Evolutionary conservation across 2,888 invertebrate genomes (phyloP), one percentile per base, ranked within the genome.

Genomic region (Xestoiulus laeticollis): DNA sequence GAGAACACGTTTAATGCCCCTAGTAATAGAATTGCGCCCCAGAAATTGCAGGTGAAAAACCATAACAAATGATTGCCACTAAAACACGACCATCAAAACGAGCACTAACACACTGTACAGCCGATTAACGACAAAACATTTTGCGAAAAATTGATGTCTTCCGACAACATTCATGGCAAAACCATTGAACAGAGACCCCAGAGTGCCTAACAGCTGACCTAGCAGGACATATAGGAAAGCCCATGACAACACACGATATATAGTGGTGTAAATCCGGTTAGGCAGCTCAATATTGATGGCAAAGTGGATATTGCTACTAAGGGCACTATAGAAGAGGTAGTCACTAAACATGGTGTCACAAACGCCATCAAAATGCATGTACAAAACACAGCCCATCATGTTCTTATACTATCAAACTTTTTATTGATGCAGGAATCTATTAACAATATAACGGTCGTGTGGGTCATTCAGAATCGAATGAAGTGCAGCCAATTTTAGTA

Each of bases 31-130:
- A 68, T 68, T 26, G 68, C 68, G 68, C 68, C 68, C 68, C 68
- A 26, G 68, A 68, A 68, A 68, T 68, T 68, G 68, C 68, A 68
- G 68, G 68, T 68, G 68, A 68, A 68, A 68, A 68, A 68, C 68
- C 68, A 68, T 68, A 68, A 68, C 68, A 68, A 68, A 68, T 68
- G 68, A 68, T 68, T 68, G 68, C 26, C 68, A 26, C 68, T 26
- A 22, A 68, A 68, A 68, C 68, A 26, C 26, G 68, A 10, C 68
- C 68, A 68, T 68, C 68, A 68, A 68, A 68, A 68, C 68, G 68
- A 68, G 68, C 68, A n/a, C 26, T 68, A 68, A 68, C 26, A 68
- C 68, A 22, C 68, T 22, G 68, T 68, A 68, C 22, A 68, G 68
- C 68, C 68, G 68, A 68, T 68, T 68, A 68, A 68, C 68, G 68